Evolutionary conservation across 2,113 vertebrate genomes (phyloP).

Genomic region (Paradoxurus hermaphroditus): DNA sequence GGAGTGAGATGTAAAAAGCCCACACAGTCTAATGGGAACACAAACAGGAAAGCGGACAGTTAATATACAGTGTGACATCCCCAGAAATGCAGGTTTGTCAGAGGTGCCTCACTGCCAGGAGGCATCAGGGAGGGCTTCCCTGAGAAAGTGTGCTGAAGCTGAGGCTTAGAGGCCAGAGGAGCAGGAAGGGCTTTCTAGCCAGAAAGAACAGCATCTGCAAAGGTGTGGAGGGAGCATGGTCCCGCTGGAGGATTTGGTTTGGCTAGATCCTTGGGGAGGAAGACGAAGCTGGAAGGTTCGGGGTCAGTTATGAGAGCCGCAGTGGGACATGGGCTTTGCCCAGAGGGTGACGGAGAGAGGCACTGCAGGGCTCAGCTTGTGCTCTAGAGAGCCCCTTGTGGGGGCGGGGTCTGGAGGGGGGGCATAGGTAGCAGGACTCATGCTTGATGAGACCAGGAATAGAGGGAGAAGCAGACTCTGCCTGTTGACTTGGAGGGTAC

Average conservation of each 20-base stretch:
- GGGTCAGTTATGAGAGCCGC: neutral
- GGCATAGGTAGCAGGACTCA: neutral
- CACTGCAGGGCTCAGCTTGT: neutral
- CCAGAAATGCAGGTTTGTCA: rapidly evolving
- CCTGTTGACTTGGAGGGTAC: rapidly evolving
- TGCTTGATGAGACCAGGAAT: neutral
- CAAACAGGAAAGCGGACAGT: neutral
- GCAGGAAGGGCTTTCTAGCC: neutral
- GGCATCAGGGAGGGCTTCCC: neutral
- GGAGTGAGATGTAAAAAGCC: neutral
- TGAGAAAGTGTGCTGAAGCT: neutral
- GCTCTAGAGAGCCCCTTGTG: neutral
- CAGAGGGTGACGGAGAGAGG: neutral
- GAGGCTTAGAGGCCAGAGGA: neutral
- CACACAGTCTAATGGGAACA: neutral
- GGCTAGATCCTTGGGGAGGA: neutral
- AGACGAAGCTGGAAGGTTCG: neutral
- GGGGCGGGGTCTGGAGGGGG: too few species aligned
- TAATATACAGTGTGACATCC: rapidly evolving
- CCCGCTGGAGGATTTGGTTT: neutral
- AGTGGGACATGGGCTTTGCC: neutral
- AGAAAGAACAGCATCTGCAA: neutral
- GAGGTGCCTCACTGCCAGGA: neutral
- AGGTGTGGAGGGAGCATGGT: neutral
- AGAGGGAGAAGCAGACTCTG: neutral